Conservation (phyloP, 2,113 vertebrate species). For the Caloenas nicobarica region DNA sequence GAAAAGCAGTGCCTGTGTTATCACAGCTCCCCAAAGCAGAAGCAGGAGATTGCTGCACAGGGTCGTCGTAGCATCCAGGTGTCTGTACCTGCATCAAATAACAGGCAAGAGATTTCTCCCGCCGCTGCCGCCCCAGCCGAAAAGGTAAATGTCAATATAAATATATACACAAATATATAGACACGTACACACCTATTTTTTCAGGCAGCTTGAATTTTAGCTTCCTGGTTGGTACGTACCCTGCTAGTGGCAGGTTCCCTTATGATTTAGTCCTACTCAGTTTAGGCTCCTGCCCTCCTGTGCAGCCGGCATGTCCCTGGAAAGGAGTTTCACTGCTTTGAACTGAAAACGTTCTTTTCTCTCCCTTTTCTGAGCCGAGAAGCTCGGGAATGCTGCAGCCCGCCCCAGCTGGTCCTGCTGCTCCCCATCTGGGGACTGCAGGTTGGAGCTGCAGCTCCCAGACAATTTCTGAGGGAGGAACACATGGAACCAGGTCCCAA, state of each 20-base stretch:
- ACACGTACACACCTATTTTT: neutral
- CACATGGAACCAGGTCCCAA: neutral
- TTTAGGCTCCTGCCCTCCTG: neutral
- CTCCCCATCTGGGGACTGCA: neutral
- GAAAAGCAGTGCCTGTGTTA: accelerated
- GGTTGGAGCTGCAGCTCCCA: neutral
- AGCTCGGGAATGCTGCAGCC: neutral
- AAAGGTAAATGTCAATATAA: neutral
- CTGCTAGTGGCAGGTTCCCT: neutral
- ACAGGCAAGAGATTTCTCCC: neutral
- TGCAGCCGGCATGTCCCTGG: neutral
- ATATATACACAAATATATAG: neutral
- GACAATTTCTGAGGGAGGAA: neutral
- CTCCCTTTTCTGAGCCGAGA: neutral
- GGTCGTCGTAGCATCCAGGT: neutral
- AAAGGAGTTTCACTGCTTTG: neutral
- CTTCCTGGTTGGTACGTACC: neutral
- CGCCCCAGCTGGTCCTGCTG: neutral
- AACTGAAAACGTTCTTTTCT: neutral
- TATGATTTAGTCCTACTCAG: neutral
- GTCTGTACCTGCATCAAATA: neutral
- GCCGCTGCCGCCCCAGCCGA: neutral
- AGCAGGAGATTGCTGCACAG: neutral
- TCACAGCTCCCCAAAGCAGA: neutral
- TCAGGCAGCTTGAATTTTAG: neutral